These are phyloP conservation scores for Pygocentrus nattereri DNA, from an alignment of 2,797 vertebrate genomes.

Conservation along the genomic window DNA sequence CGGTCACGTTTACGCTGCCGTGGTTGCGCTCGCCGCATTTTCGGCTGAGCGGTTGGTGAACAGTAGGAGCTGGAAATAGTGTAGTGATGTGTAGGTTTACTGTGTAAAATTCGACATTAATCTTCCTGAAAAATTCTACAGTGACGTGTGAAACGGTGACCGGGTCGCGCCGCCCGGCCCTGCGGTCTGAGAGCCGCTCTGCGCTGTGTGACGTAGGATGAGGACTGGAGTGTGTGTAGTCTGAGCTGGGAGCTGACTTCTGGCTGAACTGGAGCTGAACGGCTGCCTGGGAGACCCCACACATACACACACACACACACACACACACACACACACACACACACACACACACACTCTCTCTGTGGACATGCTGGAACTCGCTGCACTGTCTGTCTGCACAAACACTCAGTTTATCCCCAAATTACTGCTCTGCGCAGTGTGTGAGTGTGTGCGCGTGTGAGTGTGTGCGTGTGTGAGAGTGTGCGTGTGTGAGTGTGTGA, in stretches of 20 bases:
- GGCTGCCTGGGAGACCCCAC: constrained; percentile 45
- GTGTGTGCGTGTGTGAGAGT: no score
- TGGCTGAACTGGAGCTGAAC: constrained; percentile 48
- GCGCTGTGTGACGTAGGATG: neutral
- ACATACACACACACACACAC: constrained; percentile 19
- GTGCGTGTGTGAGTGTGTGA: no score
- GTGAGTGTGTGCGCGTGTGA: constrained; percentile 4
- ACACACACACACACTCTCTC: constrained; percentile 43
- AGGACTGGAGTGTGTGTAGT: constrained; percentile 25
- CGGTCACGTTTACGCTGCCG: no score
- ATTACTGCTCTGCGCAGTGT: constrained; percentile 53
- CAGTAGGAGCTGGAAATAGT: no score
- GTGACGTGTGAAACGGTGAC: no score
- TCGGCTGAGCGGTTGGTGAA: no score
- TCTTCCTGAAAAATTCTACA: no score
- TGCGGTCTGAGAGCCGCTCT: neutral
- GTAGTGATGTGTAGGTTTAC: no score
- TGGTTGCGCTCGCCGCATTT: no score
- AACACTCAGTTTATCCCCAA: constrained; percentile 64
- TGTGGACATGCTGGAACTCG: constrained; percentile 56
- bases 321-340: constrained; percentile 41
- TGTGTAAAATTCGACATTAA: no score
- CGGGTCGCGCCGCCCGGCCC: no score
- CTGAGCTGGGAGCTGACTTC: constrained; percentile 5
- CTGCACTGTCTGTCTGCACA: constrained; percentile 56